Conservation (phyloP, 2,113 vertebrate species). For the Dipodomys spectabilis region DNA sequence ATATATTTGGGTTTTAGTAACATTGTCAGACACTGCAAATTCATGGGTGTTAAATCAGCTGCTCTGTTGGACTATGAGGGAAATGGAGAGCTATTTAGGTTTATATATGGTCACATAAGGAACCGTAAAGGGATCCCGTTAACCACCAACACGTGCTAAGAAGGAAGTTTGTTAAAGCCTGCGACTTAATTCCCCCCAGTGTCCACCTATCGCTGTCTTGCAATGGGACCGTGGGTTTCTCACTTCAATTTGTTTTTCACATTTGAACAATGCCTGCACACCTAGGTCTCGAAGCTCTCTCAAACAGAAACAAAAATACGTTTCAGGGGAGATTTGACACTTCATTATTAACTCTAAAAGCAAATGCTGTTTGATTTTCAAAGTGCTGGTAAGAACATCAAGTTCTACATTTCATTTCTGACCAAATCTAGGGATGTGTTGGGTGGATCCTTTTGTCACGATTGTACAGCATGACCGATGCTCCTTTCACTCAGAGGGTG, state of each 20-base stretch:
- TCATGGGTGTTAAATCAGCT: not conserved
- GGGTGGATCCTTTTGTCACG: not conserved
- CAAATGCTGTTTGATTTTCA: not conserved
- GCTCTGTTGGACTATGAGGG: not conserved
- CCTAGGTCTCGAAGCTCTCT: not conserved
- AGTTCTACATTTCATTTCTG: not conserved
- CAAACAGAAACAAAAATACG: not conserved
- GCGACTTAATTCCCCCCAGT: not conserved
- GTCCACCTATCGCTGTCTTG: not conserved
- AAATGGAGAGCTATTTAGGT: not conserved
- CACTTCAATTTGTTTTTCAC: not conserved
- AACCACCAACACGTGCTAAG: not conserved
- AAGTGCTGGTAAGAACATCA: not conserved
- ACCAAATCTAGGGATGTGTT: not conserved
- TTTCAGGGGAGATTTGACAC: not conserved
- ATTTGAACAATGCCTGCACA: not conserved
- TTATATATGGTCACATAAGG: rapidly evolving
- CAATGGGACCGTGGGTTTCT: not conserved
- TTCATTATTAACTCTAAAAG: not conserved
- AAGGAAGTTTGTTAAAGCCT: not conserved
- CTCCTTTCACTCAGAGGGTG: not conserved
- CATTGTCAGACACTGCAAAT: not conserved
- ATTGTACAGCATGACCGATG: not conserved
- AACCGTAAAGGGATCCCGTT: not conserved
- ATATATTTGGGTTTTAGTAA: not conserved